Conservation (phyloP, 1,140 invertebrate species). For the Mya arenaria region DNA sequence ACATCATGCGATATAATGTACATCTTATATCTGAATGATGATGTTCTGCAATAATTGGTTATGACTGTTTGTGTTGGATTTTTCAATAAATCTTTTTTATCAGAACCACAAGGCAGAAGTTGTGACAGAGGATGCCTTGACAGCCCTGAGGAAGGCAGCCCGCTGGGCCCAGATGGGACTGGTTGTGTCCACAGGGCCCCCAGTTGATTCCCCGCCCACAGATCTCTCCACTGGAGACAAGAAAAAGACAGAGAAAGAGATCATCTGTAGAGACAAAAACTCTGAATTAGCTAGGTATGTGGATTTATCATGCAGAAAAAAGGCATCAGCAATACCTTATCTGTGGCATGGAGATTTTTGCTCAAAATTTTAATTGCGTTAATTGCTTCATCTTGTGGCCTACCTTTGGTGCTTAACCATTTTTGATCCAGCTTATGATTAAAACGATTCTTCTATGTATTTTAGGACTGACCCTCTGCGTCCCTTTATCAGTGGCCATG, state of each 20-base stretch:
- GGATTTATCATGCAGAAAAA: not conserved
- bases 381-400: too few relatives aligned
- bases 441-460: too few relatives aligned
- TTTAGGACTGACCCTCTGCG: constrained; percentile 79
- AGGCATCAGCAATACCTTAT: not conserved
- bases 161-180: constrained; percentile 81
- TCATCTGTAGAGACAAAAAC: constrained; percentile 80
- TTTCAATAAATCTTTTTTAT: too few relatives aligned
- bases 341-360: not conserved
- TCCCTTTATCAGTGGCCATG: constrained; percentile 81
- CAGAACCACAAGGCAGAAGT: constrained; percentile 76
- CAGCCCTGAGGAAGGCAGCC: constrained; percentile 77
- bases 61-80: too few relatives aligned
- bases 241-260: constrained; percentile 77
- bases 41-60: too few relatives aligned
- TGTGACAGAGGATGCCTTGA: constrained; percentile 78
- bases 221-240: constrained; percentile 70
- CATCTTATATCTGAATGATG: too few relatives aligned
- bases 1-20: too few relatives aligned
- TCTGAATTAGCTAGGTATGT: constrained; percentile 76
- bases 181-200: constrained; percentile 79
- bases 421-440: too few relatives aligned
- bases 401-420: too few relatives aligned
- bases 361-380: too few relatives aligned
- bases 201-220: constrained; percentile 68